Conservation (phyloP, 2,113 vertebrate species). For the Pteropus alecto region DNA sequence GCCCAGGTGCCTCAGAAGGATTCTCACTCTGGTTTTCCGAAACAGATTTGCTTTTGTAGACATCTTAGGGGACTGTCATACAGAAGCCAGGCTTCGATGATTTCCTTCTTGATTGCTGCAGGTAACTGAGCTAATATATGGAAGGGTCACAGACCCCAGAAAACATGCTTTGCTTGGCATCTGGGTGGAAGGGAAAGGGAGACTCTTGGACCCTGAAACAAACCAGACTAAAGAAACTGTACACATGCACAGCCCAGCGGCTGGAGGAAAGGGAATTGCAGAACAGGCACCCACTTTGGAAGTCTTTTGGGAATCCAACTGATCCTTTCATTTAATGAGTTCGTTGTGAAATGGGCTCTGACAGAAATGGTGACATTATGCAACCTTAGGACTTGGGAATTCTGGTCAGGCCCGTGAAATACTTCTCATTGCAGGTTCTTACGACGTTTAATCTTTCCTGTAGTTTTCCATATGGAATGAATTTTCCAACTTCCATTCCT, state of each 20-base stretch:
- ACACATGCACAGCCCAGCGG: background rate
- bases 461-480: background rate
- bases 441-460: background rate
- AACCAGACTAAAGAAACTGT: background rate
- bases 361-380: background rate
- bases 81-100: background rate
- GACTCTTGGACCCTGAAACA: background rate
- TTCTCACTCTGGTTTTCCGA: constrained; percentile 63
- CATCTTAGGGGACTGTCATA: constrained; percentile 14
- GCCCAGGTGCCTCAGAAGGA: constrained; percentile 61
- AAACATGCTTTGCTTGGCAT: constrained; percentile 26
- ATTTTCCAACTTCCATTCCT: background rate
- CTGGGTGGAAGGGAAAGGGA: background rate
- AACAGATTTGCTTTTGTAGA: constrained; percentile 56
- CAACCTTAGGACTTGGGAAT: background rate
- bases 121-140: constrained; percentile 20
- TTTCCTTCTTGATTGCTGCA: background rate
- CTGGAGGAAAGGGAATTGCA: background rate
- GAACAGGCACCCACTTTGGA: background rate
- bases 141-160: background rate
- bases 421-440: background rate
- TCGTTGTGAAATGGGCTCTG: background rate
- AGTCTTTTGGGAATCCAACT: background rate
- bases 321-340: background rate
- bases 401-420: background rate